These are phyloP conservation scores for Microctonus aethiopoides DNA, from an alignment of 2,888 invertebrate species.

Conservation along the genomic window DNA sequence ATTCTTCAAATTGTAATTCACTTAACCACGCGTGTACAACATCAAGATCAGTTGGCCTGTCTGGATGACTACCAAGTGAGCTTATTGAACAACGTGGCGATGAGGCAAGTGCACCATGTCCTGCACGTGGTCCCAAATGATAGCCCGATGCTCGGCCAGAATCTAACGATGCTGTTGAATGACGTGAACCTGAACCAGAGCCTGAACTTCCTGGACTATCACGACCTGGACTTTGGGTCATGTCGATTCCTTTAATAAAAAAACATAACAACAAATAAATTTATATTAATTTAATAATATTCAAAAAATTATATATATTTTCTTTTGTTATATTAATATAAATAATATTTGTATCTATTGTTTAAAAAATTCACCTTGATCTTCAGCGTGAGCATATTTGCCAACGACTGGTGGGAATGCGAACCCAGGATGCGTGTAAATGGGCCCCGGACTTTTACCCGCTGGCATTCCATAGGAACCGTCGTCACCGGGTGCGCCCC, in stretches of 20 bases:
- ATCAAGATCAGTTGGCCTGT: constrained; percentile 79
- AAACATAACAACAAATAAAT: constrained; percentile 7
- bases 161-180: constrained; percentile 90
- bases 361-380: constrained; percentile 63
- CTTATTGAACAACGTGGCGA: constrained; percentile 80
- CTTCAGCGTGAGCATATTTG: constrained; percentile 69
- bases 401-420: constrained; percentile 76
- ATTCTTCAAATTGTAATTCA: constrained; percentile 94
- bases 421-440: constrained; percentile 76
- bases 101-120: constrained; percentile 70
- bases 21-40: constrained; percentile 95
- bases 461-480: constrained; percentile 71
- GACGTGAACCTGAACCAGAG: constrained; percentile 87
- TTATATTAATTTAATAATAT: neutral
- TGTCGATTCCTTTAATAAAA: constrained; percentile 63
- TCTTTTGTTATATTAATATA: neutral
- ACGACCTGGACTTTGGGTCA: constrained; percentile 82
- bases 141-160: constrained; percentile 92
- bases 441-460: constrained; percentile 74
- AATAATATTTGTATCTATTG: neutral
- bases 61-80: constrained; percentile 65
- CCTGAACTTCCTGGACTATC: constrained; percentile 93
- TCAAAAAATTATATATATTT: neutral
- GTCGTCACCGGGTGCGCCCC: constrained; percentile 56
- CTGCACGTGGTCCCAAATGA: constrained; percentile 69